Evolutionary conservation across 2,113 vertebrate species (phyloP).

Genomic region (Myrmecophaga tridactyla): DNA sequence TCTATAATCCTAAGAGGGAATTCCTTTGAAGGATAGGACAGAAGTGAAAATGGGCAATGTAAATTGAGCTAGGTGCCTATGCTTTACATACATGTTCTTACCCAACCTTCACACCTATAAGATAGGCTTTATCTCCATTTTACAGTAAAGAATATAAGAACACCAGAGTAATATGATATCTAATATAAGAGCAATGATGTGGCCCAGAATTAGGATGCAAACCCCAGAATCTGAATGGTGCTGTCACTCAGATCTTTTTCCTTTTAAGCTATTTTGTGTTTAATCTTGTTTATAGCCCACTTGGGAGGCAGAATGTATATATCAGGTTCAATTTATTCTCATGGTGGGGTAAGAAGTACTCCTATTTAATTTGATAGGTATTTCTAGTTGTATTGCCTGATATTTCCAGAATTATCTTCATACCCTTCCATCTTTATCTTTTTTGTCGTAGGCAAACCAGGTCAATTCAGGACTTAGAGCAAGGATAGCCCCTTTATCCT

Average conservation of each 20-base stretch:
- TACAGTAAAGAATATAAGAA: background rate
- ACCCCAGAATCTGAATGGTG: background rate
- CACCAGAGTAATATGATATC: background rate
- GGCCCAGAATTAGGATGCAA: background rate
- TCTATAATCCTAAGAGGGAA: background rate
- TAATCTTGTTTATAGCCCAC: background rate
- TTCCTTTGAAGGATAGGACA: background rate
- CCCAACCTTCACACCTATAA: background rate
- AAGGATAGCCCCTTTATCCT: background rate
- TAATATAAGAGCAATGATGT: background rate
- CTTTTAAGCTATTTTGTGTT: background rate
- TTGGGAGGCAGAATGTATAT: background rate
- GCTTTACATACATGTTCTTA: background rate
- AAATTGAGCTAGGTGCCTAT: background rate
- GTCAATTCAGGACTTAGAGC: background rate
- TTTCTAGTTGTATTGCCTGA: background rate
- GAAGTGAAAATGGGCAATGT: background rate
- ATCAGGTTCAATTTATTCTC: background rate
- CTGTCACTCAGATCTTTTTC: background rate
- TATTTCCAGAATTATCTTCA: background rate
- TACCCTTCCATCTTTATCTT: background rate
- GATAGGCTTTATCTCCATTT: background rate
- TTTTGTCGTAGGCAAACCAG: background rate
- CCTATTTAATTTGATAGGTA: background rate
- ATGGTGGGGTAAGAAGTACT: background rate